Percentiles rank a stretch among this genome's conserved stretches.
Conservation (phyloP, 2,113 vertebrate genomes). For the Piprites chloris region DNA sequence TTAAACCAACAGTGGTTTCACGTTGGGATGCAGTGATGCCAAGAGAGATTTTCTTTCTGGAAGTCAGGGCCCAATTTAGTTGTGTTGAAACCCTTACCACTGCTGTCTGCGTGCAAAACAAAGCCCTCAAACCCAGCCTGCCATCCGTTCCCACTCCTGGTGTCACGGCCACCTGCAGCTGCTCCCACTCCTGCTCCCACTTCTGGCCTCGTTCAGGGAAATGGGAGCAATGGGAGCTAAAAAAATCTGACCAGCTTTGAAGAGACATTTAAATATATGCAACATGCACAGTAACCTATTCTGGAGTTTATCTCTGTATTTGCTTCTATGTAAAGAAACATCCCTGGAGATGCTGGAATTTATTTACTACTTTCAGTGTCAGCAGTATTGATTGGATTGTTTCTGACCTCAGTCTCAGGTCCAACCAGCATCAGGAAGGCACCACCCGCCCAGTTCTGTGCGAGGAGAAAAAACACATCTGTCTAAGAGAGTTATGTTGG, state of each 20-base stretch:
- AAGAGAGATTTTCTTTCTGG: neutral
- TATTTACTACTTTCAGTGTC: neutral
- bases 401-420: neutral
- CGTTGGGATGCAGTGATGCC: neutral
- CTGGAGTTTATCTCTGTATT: neutral
- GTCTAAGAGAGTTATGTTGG: neutral
- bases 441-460: neutral
- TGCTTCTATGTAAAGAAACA: neutral
- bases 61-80: neutral
- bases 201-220: accelerated
- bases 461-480: neutral
- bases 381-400: neutral
- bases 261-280: neutral
- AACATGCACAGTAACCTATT: neutral
- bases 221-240: neutral
- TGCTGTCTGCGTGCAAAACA: accelerated
- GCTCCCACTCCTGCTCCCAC: neutral
- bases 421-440: neutral
- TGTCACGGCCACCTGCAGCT: accelerated
- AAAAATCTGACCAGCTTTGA: neutral
- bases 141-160: neutral
- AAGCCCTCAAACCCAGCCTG: neutral
- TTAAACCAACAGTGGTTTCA: neutral
- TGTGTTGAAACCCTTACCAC: accelerated
- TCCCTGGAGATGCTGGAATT: neutral